Base-by-base conservation (phyloP, 2,888 invertebrate species). In the Ochropacha duplaris region DNA sequence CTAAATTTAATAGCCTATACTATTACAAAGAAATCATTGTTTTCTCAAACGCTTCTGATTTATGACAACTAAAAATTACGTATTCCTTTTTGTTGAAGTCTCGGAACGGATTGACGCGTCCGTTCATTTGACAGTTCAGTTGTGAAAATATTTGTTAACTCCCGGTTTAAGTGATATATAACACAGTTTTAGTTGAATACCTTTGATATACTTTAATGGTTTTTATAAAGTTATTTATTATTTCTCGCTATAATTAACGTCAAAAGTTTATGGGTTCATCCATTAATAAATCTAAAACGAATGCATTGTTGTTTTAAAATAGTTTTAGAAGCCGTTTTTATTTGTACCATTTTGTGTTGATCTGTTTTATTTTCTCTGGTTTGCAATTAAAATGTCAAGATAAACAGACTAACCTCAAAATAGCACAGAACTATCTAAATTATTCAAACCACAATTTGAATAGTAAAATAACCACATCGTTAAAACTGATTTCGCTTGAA, bases 1-100 rank as follows among this genome's bases (percentile, higher is more conserved):
- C 76, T 68, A 82, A 81, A 83, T 31, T 91, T 92, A 87, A 92
- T 86, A 84, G 84, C 87, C 84, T 87, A 88, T 90, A 85, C 81
- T 79, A 87, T 92, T 91, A 92, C 92, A 92, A 92, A 92, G 91
- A 86, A 81, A 80, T 84, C 84, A 84, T 86, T 92, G 92, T 92
- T 90, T 90, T 88, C 84, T 79, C 86, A 87, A 86, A 81, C 85
- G 62, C 34, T 70, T 64, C 76, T 90, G 88, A 92, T 92, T 91
- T 92, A 92, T 79, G 76, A 72, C 61, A 68, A 69, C 72, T 75
- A 81, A 78, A 81, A 82, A 76, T 74, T 67, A 44, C 24, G 31
- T 51, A n/a, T 28, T 31, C 4, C n/a, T 51, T 16, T 28, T 52
- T 52, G 14, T 52, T 19, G 34, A 64, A 68, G 57, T 64, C 36